Base-by-base conservation (phyloP, 2,888 invertebrate species). In the Lathronympha strigana region DNA sequence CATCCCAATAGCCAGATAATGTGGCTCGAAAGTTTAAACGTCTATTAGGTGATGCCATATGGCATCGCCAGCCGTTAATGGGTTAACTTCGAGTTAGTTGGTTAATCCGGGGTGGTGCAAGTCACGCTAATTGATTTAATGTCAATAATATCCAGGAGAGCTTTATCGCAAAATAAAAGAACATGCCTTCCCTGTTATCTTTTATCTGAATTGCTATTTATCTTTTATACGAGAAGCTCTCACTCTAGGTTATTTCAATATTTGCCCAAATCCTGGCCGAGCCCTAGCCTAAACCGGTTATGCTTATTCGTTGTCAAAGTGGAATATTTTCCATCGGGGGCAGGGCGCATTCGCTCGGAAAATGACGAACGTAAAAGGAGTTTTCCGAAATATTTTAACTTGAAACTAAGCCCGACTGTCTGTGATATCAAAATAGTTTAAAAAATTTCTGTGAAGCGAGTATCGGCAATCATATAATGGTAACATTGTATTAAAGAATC, bases 401-500 rank as follows among this genome's bases (percentile, higher is more conserved):
- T 25, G 4, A 43, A 45, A 58, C 25, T 51, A 51, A 58, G 58
- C 51, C 19, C 50, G 6, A 9, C 36, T 50, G 25, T 43, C n/a
- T 38, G 23, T 23, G 45, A 64, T 25, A 51, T 25, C 25, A 23
- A 60, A 58, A 19, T 45, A 43, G 28, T 25, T n/a, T 13, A 25
- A 36, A 28, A 45, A 17, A 13, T 51, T 43, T 45, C 17, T 36
- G 17, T 23, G 31, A 31, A 25, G 28, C 36, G 21, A 31, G 28
- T 60, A 23, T 49, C 40, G 40, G 43, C 19, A 61, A 38, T 40
- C 47, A 47, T 28, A 49, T 61, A 50, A 64, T 49, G 47, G 62
- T 57, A 40, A 68, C 68, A 66, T 76, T 74, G 79, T 81, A 78
- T 82, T 81, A 76, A 82, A 87, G 84, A 82, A 81, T 76, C 75